A percentile compares a stretch with the other conserved stretches of the same genome.
Evolutionary conservation across 2,888 invertebrate genomes (phyloP).

Genomic region (Athetis lepigone): DNA sequence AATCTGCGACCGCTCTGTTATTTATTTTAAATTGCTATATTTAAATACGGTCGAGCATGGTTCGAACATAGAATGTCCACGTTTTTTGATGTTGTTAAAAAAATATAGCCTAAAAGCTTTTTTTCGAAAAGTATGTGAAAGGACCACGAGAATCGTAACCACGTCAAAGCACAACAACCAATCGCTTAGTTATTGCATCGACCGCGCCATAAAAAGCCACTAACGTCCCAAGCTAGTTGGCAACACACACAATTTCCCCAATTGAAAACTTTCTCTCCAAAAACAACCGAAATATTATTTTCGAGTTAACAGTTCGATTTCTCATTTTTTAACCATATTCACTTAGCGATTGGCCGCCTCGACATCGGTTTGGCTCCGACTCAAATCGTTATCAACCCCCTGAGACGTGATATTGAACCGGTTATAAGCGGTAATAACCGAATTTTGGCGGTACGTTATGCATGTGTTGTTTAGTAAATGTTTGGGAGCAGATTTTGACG

Average conservation of each 20-base stretch:
- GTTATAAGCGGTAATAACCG: constrained; percentile 42
- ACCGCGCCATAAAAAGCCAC: too few relatives aligned
- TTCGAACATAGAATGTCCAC: too few relatives aligned
- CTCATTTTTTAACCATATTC: constrained; percentile 55
- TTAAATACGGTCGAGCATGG: too few relatives aligned
- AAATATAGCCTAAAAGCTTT: too few relatives aligned
- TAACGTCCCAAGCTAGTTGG: constrained; percentile 10
- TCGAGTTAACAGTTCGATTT: constrained; percentile 40
- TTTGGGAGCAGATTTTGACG: not conserved
- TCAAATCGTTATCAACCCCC: constrained; percentile 61
- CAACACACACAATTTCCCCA: constrained; percentile 1
- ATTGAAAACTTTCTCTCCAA: constrained; percentile 3
- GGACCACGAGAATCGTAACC: too few relatives aligned
- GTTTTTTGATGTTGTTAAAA: too few relatives aligned
- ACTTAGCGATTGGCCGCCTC: constrained; percentile 54
- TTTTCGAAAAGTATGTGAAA: too few relatives aligned
- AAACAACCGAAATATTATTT: constrained; percentile 28
- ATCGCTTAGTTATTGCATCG: too few relatives aligned
- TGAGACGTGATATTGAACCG: constrained; percentile 59
- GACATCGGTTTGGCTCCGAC: constrained; percentile 56
- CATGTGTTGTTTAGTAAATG: constrained; percentile 10
- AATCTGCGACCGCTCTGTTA: too few relatives aligned
- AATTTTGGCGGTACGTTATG: constrained; percentile 13
- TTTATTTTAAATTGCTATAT: too few relatives aligned
- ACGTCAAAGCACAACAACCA: too few relatives aligned